These are phyloP conservation scores for Drosophila robusta DNA, from an alignment of 2,888 invertebrate genomes.

Conservation along the genomic window DNA sequence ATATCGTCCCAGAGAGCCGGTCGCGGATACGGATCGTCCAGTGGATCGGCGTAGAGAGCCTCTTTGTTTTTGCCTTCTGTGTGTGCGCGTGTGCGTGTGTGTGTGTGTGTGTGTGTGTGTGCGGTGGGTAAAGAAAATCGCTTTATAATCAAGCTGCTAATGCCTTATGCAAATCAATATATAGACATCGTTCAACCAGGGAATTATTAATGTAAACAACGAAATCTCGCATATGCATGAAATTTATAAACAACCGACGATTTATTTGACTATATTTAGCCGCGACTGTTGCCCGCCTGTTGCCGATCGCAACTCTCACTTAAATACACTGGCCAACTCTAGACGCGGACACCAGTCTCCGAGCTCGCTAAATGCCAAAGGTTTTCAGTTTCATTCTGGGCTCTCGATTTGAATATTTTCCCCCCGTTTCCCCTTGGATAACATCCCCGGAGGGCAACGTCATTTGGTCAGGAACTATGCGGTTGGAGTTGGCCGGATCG, in stretches of 20 bases:
- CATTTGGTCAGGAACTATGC: no score
- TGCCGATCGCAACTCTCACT: conserved; percentile 15
- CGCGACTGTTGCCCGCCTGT: conserved; percentile 7
- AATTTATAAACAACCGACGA: conserved; percentile 68
- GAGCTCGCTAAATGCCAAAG: not conserved
- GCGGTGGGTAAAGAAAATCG: conserved; percentile 43
- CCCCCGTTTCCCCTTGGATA: not conserved
- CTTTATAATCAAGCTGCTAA: conserved; percentile 67
- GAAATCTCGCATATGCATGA: conserved; percentile 81
- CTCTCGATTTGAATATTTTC: not conserved
- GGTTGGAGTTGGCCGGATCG: no score
- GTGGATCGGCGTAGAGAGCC: conserved; percentile 82
- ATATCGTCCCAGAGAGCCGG: conserved; percentile 97
- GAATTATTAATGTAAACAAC: conserved; percentile 71
- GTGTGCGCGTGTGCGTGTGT: no score
- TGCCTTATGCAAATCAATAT: conserved; percentile 66
- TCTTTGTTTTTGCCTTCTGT: conserved; percentile 85
- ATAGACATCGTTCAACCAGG: conserved; percentile 17
- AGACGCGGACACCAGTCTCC: not conserved
- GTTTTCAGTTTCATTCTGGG: conserved; percentile 7
- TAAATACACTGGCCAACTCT: not conserved
- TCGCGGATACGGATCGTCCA: conserved; percentile 93
- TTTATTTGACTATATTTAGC: conserved; percentile 68
- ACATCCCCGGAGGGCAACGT: no score
- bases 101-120: not conserved